phyloP scores from a whole-genome alignment of 2,797 vertebrate genomes.

The Poeciliopsis paucimaculata region DNA sequence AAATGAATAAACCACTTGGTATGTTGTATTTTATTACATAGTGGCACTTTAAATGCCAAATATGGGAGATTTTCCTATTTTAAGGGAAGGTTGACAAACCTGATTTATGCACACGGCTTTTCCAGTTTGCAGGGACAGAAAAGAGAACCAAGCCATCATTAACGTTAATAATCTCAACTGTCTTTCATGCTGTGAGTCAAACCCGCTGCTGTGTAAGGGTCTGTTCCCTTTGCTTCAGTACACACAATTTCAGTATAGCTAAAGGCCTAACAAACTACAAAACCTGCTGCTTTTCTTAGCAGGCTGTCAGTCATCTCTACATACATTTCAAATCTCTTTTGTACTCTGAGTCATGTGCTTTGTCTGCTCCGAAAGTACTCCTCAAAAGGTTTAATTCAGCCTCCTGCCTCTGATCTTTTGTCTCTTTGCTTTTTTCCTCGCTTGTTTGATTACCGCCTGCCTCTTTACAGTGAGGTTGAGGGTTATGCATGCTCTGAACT shows the following conservation, averaged over 20 bases:
- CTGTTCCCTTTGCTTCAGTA: slow-evolving; percentile 18
- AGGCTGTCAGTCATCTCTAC: slow-evolving; percentile 60
- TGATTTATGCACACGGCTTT: slow-evolving; percentile 4
- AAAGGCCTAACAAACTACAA: slow-evolving; percentile 22
- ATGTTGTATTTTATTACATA: neutral
- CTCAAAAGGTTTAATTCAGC: slow-evolving; percentile 61
- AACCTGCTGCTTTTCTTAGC: slow-evolving; percentile 33
- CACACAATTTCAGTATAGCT: slow-evolving; percentile 23
- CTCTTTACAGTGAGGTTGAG: slow-evolving; percentile 61
- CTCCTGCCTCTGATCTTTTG: slow-evolving; percentile 54
- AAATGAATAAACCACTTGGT: neutral
- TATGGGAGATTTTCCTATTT: neutral
- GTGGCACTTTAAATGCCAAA: neutral
- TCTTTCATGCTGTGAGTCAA: slow-evolving; percentile 16
- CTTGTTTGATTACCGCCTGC: slow-evolving; percentile 54
- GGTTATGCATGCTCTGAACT: slow-evolving; percentile 56
- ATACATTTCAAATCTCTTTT: slow-evolving; percentile 51
- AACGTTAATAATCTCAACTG: slow-evolving; percentile 25
- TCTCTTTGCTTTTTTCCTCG: slow-evolving; percentile 46
- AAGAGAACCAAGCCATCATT: slow-evolving; percentile 18
- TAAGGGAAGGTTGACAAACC: neutral
- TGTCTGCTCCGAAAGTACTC: slow-evolving; percentile 45
- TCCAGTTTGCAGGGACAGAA: slow-evolving; percentile 7
- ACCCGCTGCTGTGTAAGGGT: slow-evolving; percentile 8
- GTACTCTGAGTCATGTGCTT: slow-evolving; percentile 44